phyloP scores from a whole-genome alignment of 2,797 vertebrate genomes.

The Pitangus sulphuratus region DNA sequence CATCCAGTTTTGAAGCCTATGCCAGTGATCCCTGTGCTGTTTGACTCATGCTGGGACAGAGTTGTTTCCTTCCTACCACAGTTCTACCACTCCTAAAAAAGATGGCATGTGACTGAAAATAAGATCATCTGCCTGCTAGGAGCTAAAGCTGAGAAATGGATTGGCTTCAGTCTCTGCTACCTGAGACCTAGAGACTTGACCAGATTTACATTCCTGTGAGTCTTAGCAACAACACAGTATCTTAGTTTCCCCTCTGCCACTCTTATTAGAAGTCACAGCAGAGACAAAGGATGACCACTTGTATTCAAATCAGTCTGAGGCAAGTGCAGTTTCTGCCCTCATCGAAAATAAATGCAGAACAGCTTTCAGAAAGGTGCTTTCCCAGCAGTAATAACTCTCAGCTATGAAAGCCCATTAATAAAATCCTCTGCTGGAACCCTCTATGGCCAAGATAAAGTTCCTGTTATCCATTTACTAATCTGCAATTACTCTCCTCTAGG shows the following conservation, averaged over 20 bases:
- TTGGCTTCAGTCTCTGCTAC: neutral
- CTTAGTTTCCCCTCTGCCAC: neutral
- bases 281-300: neutral
- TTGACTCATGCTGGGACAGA: neutral
- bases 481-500: neutral
- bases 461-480: neutral
- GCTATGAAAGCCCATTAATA: neutral
- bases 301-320: neutral
- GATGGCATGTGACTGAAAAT: neutral
- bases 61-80: neutral
- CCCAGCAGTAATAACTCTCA: neutral
- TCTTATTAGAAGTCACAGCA: neutral
- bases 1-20: neutral
- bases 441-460: neutral
- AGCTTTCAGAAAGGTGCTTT: neutral
- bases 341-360: neutral
- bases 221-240: neutral
- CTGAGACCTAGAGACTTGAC: neutral
- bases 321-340: neutral
- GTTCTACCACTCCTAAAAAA: neutral
- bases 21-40: neutral
- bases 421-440: neutral
- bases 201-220: neutral
- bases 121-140: neutral
- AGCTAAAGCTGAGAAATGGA: neutral